Evolutionary conservation across 2,888 invertebrate genomes (phyloP).

Genomic region (Endotricha flammealis): DNA sequence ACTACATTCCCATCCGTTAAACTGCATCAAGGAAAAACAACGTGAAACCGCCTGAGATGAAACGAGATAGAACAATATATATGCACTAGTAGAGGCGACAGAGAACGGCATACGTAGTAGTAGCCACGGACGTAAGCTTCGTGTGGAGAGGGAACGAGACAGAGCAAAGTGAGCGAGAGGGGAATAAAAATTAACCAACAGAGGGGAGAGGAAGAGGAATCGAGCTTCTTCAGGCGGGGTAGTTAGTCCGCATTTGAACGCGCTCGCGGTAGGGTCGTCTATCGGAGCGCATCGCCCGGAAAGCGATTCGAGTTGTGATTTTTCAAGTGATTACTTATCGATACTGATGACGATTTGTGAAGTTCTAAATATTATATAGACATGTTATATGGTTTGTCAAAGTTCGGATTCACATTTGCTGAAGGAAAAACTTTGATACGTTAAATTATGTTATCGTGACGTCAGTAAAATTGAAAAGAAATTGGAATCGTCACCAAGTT

Average conservation of each 20-base stretch:
- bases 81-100: constrained; percentile 75
- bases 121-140: constrained; percentile 63
- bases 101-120: constrained; percentile 72
- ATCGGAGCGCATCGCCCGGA: constrained; percentile 33
- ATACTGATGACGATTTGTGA: constrained; percentile 46
- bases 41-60: constrained; percentile 75
- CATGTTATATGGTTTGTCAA: constrained; percentile 24
- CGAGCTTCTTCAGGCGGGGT: constrained; percentile 76
- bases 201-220: constrained; percentile 75
- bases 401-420: constrained; percentile 24
- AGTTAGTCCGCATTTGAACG: constrained; percentile 76
- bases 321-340: constrained; percentile 53
- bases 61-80: constrained; percentile 78
- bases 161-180: constrained; percentile 59
- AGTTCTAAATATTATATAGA: constrained; percentile 37
- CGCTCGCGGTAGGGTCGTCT: constrained; percentile 58
- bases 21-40: constrained; percentile 78
- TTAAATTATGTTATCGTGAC: constrained; percentile 41
- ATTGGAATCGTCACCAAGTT: constrained; percentile 33
- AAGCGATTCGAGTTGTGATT: constrained; percentile 68
- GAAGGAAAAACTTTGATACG: constrained; percentile 27
- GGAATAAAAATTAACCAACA: constrained; percentile 69
- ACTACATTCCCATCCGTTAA: constrained; percentile 77
- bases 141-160: constrained; percentile 60
- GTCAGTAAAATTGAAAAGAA: constrained; percentile 36